Conservation (phyloP, 2,113 vertebrate species). For the Charina bottae region DNA sequence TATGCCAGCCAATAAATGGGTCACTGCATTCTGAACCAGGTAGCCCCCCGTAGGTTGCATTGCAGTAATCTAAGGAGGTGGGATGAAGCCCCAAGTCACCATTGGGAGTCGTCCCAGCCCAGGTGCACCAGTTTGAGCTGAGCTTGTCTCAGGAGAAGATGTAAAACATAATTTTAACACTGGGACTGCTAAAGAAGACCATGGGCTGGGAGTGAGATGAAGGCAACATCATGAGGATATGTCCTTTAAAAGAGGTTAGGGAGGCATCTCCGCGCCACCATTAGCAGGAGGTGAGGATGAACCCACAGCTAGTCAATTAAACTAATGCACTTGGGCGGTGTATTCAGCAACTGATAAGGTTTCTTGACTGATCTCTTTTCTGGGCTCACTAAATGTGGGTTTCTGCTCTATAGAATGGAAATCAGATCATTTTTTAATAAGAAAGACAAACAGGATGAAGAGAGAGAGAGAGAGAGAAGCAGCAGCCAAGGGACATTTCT, state of each 20-base stretch:
- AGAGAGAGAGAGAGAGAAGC: conserved; percentile 11
- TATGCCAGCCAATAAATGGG: neutral
- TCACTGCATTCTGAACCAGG: neutral
- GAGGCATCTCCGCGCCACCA: neutral
- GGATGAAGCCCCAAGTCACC: neutral
- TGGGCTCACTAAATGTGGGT: neutral
- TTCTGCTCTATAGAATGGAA: conserved; percentile 19
- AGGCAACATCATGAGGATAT: neutral
- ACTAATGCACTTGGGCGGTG: neutral
- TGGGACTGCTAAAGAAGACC: neutral
- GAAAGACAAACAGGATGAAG: conserved; percentile 21
- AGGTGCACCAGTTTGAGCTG: neutral
- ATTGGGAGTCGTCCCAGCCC: neutral
- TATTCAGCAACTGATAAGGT: conserved; percentile 43
- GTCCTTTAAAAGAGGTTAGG: neutral
- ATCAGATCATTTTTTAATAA: neutral
- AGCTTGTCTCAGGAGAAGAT: neutral
- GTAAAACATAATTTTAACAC: neutral
- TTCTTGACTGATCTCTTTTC: conserved; percentile 43
- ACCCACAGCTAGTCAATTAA: neutral
- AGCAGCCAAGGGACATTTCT: conserved; percentile 51
- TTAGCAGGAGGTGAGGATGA: neutral
- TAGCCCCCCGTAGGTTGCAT: neutral
- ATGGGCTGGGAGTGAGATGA: neutral
- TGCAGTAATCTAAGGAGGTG: neutral